Conservation (phyloP, 1,140 invertebrate species). For the Andrena cerasifolii region DNA sequence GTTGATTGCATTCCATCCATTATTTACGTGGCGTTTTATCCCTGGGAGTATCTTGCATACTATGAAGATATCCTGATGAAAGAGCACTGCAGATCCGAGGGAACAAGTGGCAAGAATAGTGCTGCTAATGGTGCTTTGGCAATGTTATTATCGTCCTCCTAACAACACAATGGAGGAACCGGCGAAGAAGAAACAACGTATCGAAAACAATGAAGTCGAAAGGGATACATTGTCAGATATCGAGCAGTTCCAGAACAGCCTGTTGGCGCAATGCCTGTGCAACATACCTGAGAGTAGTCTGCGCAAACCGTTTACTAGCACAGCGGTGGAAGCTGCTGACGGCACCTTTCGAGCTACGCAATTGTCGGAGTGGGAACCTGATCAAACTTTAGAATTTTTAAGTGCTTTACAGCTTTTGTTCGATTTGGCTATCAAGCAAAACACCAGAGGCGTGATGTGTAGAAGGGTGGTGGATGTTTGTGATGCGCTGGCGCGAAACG, state of each 20-base stretch:
- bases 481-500: slow-evolving; percentile 90
- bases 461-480: slow-evolving; percentile 89
- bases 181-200: slow-evolving; percentile 88
- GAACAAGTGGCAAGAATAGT: slow-evolving; percentile 38
- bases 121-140: slow-evolving; percentile 77
- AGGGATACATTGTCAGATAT: slow-evolving; percentile 82
- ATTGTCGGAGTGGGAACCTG: slow-evolving; percentile 87
- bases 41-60: slow-evolving; percentile 24
- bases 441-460: slow-evolving; percentile 90
- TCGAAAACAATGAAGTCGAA: slow-evolving; percentile 83
- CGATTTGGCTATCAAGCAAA: slow-evolving; percentile 92
- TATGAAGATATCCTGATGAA: slow-evolving; percentile 56
- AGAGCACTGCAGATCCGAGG: slow-evolving; percentile 9
- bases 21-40: slow-evolving; percentile 18
- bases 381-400: slow-evolving; percentile 88
- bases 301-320: slow-evolving; percentile 86
- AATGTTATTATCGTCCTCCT: slow-evolving; percentile 65
- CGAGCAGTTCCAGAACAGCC: slow-evolving; percentile 84
- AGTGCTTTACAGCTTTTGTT: slow-evolving; percentile 92
- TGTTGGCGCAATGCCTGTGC: slow-evolving; percentile 90
- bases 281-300: slow-evolving; percentile 87
- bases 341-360: slow-evolving; percentile 82
- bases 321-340: slow-evolving; percentile 82
- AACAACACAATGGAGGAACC: slow-evolving; percentile 85
- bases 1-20: slow-evolving; percentile 14